phyloP scores from a whole-genome alignment of 2,888 invertebrate species.

The Camptogramma bilineatum region DNA sequence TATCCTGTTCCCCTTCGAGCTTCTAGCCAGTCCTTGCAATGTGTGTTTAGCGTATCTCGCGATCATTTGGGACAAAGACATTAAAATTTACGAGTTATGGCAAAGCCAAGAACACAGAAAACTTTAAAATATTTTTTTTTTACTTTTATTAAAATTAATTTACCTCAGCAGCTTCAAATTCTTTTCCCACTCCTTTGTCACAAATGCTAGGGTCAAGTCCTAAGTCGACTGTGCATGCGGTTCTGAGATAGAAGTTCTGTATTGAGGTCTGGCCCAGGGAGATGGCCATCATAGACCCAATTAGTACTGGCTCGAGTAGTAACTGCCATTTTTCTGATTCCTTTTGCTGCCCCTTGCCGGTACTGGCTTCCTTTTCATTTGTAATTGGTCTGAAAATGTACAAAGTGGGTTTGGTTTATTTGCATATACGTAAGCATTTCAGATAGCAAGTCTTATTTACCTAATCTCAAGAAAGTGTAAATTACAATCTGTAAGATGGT shows the following conservation, averaged over 20 bases:
- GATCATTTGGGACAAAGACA: too few species aligned
- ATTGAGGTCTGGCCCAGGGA: constrained; percentile 88
- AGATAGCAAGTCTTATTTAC: too few species aligned
- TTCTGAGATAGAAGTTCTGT: constrained; percentile 90
- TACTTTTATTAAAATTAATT: constrained; percentile 16
- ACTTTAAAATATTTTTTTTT: too few species aligned
- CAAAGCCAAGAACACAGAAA: too few species aligned
- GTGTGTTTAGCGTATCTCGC: too few species aligned
- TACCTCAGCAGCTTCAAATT: constrained; percentile 72
- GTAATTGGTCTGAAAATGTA: constrained; percentile 45
- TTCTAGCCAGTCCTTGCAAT: too few species aligned
- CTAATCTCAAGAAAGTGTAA: too few species aligned
- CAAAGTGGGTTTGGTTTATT: not conserved
- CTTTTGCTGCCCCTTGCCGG: constrained; percentile 12
- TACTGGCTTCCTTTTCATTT: constrained; percentile 38
- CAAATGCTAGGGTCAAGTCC: constrained; percentile 87
- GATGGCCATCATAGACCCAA: constrained; percentile 87
- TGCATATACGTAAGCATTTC: too few species aligned
- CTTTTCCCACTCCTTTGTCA: constrained; percentile 80
- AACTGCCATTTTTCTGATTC: constrained; percentile 70
- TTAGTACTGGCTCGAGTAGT: constrained; percentile 89
- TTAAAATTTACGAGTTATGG: too few species aligned
- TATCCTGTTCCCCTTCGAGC: too few species aligned
- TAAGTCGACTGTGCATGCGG: constrained; percentile 90
- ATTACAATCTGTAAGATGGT: too few species aligned